These are phyloP conservation scores for Buphagus erythrorhynchus DNA, from an alignment of 2,797 vertebrate species.

Conservation along the genomic window DNA sequence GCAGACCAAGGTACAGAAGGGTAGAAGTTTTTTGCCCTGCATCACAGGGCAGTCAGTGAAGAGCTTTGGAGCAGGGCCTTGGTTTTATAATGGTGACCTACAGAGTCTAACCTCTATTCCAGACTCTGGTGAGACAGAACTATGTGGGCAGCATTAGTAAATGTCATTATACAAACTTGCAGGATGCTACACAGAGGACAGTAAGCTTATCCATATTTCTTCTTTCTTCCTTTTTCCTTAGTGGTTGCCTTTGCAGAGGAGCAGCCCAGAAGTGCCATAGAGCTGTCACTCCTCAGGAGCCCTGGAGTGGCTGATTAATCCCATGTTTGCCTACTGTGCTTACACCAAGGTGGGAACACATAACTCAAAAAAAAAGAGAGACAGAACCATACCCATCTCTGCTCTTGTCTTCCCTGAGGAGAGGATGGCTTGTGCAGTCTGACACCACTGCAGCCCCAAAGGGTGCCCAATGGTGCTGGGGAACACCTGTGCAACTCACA, in stretches of 20 bases:
- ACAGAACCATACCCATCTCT: not conserved
- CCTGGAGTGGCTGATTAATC: not conserved
- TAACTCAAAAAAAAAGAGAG: not conserved
- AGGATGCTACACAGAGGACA: not conserved
- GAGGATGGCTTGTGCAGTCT: not conserved
- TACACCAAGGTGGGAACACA: not conserved
- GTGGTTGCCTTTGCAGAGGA: not conserved
- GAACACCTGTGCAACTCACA: not conserved
- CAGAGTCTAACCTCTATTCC: not conserved
- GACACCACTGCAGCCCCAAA: not conserved
- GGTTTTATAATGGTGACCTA: not conserved
- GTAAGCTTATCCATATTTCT: not conserved
- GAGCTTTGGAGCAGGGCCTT: not conserved
- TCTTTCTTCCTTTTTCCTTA: not conserved
- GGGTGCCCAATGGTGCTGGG: not conserved
- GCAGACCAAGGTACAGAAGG: not conserved
- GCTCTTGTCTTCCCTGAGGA: not conserved
- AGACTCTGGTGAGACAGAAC: not conserved
- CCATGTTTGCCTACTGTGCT: not conserved
- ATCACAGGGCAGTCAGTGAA: not conserved
- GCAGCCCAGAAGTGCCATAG: not conserved
- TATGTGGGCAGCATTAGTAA: constrained; percentile 21
- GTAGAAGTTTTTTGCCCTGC: not conserved
- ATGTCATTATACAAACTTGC: not conserved
- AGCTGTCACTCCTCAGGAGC: not conserved